These are phyloP conservation scores for Zaprionus tsacasi DNA, from an alignment of 1,140 invertebrate species.

Conservation along the genomic window DNA sequence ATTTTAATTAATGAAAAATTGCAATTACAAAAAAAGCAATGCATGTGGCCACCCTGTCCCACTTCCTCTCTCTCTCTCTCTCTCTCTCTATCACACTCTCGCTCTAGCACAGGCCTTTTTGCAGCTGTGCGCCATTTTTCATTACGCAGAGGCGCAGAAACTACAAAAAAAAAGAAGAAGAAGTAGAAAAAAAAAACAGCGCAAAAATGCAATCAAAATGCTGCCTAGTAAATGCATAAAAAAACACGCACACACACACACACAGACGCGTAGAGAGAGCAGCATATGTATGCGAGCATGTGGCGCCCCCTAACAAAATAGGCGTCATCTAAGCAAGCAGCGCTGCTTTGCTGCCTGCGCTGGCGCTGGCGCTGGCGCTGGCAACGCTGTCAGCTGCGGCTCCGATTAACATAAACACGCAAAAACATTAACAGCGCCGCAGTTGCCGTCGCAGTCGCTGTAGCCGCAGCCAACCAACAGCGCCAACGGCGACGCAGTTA, in stretches of 20 bases:
- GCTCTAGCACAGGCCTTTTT: constrained; percentile 3
- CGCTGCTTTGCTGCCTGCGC: constrained; percentile 18
- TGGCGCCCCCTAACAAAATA: constrained; percentile 38
- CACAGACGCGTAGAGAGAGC: background rate
- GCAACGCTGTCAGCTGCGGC: constrained; percentile 32
- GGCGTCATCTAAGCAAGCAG: constrained; percentile 71
- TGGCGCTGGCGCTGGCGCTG: constrained; percentile 25
- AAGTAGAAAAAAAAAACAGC: background rate
- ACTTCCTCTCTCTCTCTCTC: background rate
- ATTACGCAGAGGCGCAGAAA: constrained; percentile 52
- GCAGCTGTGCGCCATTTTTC: constrained; percentile 57
- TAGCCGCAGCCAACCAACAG: constrained; percentile 55
- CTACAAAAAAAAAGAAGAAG: constrained; percentile 34
- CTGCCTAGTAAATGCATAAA: constrained; percentile 74
- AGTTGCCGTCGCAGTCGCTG: constrained; percentile 40
- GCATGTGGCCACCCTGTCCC: background rate
- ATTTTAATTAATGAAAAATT: constrained; percentile 83
- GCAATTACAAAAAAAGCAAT: constrained; percentile 70
- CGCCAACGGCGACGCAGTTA: constrained; percentile 67
- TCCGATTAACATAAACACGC: constrained; percentile 83
- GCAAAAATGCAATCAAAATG: constrained; percentile 65
- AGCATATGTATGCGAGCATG: constrained; percentile 19
- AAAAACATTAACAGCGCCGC: constrained; percentile 80
- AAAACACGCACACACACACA: constrained; percentile 43
- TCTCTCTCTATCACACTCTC: background rate